A percentile compares a stretch with the other conserved stretches of the same genome.
These are phyloP conservation scores for Trachymyrmex cornetzi DNA, from an alignment of 1,140 invertebrate species.

Conservation along the genomic window DNA sequence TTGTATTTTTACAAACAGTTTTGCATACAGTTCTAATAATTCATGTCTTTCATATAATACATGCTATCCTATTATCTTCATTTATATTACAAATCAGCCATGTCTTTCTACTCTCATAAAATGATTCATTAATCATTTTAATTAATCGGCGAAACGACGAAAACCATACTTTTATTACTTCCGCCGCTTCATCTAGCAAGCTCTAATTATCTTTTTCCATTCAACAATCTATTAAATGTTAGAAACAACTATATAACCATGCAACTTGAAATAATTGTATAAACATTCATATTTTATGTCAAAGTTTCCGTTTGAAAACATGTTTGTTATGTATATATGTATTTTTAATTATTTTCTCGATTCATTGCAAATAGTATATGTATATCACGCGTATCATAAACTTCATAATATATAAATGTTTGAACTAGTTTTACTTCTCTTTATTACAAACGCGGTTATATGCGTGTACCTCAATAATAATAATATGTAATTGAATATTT, in stretches of 20 bases:
- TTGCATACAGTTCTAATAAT: constrained; percentile 18
- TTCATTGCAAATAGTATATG: background rate
- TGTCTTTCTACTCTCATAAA: background rate
- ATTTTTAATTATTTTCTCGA: background rate
- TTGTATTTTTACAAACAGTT: background rate
- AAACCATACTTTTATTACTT: constrained; percentile 29
- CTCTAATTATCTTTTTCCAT: constrained; percentile 9
- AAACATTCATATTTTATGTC: background rate
- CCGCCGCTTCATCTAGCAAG: background rate
- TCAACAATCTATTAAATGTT: background rate
- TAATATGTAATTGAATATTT: constrained; percentile 27
- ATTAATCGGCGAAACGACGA: constrained; percentile 38
- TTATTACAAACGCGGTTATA: background rate
- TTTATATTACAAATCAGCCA: constrained; percentile 23
- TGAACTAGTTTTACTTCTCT: constrained; percentile 8
- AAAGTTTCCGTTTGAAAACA: background rate
- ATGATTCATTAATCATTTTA: constrained; percentile 55
- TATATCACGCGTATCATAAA: background rate
- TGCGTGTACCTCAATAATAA: background rate
- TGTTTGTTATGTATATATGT: background rate
- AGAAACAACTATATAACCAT: background rate
- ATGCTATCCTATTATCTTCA: constrained; percentile 25
- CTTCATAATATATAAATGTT: constrained; percentile 4
- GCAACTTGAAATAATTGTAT: background rate
- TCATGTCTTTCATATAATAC: background rate